Percentiles rank a stretch among this genome's conserved stretches.
Evolutionary conservation across 2,888 invertebrate species (phyloP).

Genomic region (Parasteatoda lunata): DNA sequence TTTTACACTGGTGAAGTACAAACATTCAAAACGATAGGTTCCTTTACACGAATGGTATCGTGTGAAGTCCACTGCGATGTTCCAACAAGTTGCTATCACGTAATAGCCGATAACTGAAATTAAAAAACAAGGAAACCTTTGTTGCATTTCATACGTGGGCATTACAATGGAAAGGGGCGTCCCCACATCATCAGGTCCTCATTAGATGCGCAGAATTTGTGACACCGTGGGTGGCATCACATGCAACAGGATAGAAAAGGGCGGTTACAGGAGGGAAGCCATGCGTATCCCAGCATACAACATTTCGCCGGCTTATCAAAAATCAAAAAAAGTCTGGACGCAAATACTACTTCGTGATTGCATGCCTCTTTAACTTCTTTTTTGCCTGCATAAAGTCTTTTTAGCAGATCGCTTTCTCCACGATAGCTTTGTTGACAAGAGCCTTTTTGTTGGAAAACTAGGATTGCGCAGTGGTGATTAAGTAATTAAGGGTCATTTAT

Average conservation of each 20-base stretch:
- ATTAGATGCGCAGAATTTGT: slow-evolving; percentile 62
- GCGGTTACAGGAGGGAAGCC: slow-evolving; percentile 30
- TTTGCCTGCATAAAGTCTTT: background rate
- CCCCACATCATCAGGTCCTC: slow-evolving; percentile 48
- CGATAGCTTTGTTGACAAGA: background rate
- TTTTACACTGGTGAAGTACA: too few species aligned
- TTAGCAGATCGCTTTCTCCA: background rate
- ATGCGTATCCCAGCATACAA: slow-evolving; percentile 37
- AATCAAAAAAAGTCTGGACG: background rate
- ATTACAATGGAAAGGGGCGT: slow-evolving; percentile 59
- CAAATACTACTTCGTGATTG: background rate
- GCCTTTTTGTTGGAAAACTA: background rate
- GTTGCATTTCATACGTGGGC: background rate
- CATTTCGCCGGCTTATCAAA: slow-evolving; percentile 58
- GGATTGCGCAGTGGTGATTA: background rate
- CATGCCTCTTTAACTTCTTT: background rate
- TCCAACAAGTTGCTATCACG: too few species aligned
- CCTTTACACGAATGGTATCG: too few species aligned
- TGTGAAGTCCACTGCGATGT: too few species aligned
- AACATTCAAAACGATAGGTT: too few species aligned
- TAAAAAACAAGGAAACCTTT: too few species aligned
- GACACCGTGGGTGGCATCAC: slow-evolving; percentile 65
- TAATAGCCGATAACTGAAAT: too few species aligned
- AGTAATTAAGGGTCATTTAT: background rate
- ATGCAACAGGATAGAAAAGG: slow-evolving; percentile 55